A percentile compares a stretch with the other conserved stretches of the same genome.
These are phyloP conservation scores for Brachystomella parvula DNA, from an alignment of 1,140 invertebrate genomes.

Conservation along the genomic window DNA sequence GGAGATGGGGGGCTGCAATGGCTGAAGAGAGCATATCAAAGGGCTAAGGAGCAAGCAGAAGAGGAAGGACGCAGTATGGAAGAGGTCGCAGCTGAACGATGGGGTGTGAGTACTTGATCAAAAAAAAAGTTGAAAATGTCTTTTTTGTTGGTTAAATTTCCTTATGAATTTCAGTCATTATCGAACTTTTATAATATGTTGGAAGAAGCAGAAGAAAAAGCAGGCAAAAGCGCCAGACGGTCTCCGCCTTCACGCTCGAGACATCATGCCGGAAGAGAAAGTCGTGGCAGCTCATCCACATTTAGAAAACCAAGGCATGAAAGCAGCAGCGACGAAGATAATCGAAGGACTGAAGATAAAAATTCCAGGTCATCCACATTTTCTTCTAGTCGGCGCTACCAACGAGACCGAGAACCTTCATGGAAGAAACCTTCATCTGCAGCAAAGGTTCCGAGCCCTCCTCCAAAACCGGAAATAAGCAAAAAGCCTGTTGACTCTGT, in stretches of 20 bases:
- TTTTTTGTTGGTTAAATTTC: neutral
- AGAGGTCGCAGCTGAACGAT: slow-evolving; percentile 55
- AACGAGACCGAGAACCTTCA: neutral
- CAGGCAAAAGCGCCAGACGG: slow-evolving; percentile 9
- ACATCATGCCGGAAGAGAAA: too few species aligned
- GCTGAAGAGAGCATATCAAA: slow-evolving; percentile 51
- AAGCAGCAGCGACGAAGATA: too few species aligned
- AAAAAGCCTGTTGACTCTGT: slow-evolving; percentile 16
- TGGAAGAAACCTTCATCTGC: neutral
- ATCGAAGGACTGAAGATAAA: too few species aligned
- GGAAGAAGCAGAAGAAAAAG: slow-evolving; percentile 45
- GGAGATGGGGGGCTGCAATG: slow-evolving; percentile 49
- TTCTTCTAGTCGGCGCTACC: too few species aligned
- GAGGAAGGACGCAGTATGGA: slow-evolving; percentile 51
- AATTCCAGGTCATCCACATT: too few species aligned
- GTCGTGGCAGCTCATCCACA: too few species aligned
- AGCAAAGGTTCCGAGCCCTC: neutral
- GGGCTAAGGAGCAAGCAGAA: slow-evolving; percentile 53
- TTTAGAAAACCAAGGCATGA: too few species aligned
- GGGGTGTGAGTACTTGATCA: slow-evolving; percentile 55
- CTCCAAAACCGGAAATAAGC: neutral
- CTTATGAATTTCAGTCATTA: slow-evolving; percentile 47
- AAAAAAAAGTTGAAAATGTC: slow-evolving; percentile 15
- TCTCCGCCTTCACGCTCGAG: too few species aligned
- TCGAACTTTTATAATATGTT: slow-evolving; percentile 49